Percentiles rank a stretch among this genome's conserved stretches.
These are phyloP conservation scores for Gallinago undulata DNA, from an alignment of 2,113 vertebrate species.

Conservation along the genomic window DNA sequence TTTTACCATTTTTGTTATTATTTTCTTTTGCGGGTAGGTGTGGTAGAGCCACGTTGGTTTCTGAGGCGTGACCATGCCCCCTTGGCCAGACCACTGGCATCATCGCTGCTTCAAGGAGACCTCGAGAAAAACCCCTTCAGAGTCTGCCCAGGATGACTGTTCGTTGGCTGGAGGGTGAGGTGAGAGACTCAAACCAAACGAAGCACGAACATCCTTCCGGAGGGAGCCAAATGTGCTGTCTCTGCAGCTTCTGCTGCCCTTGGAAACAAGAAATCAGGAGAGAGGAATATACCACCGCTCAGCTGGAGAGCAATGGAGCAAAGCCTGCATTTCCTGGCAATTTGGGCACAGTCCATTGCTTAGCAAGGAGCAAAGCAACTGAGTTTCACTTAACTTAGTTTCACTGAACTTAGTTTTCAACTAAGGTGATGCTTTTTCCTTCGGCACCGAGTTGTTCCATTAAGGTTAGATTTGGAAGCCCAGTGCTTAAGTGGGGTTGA, in stretches of 20 bases:
- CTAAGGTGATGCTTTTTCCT: not conserved
- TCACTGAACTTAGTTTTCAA: too few species aligned
- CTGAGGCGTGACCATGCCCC: not conserved
- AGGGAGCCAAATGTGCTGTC: slow-evolving; percentile 5
- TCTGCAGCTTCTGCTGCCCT: slow-evolving; percentile 35
- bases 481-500: not conserved
- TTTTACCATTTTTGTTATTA: not conserved
- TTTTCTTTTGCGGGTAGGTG: not conserved
- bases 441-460: not conserved
- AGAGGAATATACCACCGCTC: not conserved
- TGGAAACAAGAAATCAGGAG: not conserved
- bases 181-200: slow-evolving; percentile 19
- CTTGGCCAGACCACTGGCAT: not conserved
- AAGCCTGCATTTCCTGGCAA: not conserved
- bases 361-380: not conserved
- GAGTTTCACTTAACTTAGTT: not conserved
- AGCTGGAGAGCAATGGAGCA: not conserved
- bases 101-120: not conserved
- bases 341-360: not conserved
- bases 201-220: not conserved
- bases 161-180: not conserved
- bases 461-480: not conserved
- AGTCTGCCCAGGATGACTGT: not conserved
- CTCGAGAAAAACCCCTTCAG: slow-evolving; percentile 30
- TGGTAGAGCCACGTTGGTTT: not conserved